A percentile compares a stretch with the other conserved stretches of the same genome.
These are phyloP conservation scores for Mionectes olivaceus DNA, from an alignment of 2,797 vertebrate species.

Conservation along the genomic window DNA sequence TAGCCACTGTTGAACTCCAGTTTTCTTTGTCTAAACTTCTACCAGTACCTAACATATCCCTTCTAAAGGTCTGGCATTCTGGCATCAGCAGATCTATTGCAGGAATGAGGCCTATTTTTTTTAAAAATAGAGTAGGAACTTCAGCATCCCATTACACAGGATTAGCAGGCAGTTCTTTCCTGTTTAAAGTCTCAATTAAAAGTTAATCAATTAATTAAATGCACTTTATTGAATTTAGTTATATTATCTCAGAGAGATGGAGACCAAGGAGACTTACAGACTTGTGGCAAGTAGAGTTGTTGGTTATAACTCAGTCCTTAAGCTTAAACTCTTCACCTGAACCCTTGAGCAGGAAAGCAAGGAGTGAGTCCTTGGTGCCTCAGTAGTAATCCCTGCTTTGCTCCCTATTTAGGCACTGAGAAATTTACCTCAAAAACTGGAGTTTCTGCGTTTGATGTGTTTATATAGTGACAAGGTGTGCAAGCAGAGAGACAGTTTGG, in stretches of 20 bases:
- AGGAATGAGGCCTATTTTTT: neutral
- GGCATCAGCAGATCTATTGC: neutral
- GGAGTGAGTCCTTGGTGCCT: neutral
- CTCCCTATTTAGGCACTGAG: neutral
- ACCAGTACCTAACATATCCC: neutral
- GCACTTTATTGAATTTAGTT: conserved; percentile 19
- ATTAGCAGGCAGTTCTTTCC: neutral
- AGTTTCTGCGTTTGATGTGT: neutral
- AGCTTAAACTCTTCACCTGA: neutral
- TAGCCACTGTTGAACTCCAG: neutral
- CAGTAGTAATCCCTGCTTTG: neutral
- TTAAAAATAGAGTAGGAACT: neutral
- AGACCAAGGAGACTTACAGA: neutral
- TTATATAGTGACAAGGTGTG: neutral
- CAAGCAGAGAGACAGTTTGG: neutral
- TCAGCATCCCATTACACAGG: neutral
- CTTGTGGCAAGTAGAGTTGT: neutral
- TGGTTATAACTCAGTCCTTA: neutral
- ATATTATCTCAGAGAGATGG: neutral
- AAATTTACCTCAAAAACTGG: neutral
- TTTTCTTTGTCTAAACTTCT: neutral
- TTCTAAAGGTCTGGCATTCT: neutral
- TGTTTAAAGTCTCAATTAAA: neutral
- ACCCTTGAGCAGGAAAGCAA: neutral
- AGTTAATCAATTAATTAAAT: conserved; percentile 24